Percentiles rank a stretch among this genome's conserved stretches.
Conservation (phyloP, 2,113 vertebrate genomes). For the Epinephelus lanceolatus region DNA sequence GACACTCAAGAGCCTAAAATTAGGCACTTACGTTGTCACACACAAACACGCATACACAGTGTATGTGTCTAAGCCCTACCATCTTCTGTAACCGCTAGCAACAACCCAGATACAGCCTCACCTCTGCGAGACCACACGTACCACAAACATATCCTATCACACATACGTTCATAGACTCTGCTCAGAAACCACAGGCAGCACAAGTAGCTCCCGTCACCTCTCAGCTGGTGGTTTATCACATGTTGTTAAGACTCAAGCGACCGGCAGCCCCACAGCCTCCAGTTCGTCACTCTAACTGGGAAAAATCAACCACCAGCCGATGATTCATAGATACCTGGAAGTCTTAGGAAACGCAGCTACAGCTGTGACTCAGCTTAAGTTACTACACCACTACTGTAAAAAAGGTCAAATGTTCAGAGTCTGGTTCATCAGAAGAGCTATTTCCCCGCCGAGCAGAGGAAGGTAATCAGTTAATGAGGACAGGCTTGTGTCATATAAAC, state of each 20-base stretch:
- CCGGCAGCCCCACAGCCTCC: neutral
- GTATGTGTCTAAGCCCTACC: neutral
- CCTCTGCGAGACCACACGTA: slow-evolving; percentile 7
- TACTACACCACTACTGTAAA: neutral
- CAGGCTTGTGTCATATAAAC: neutral
- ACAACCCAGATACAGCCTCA: slow-evolving; percentile 8
- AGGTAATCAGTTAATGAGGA: slow-evolving; percentile 11
- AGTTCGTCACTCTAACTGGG: neutral
- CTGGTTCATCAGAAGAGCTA: neutral
- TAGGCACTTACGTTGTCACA: neutral
- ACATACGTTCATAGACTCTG: neutral
- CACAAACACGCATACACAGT: neutral
- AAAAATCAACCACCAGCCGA: neutral
- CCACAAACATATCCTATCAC: slow-evolving; percentile 5
- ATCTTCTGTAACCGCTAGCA: neutral
- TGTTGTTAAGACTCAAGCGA: slow-evolving; percentile 26
- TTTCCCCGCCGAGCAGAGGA: neutral
- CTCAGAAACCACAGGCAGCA: slow-evolving; percentile 11
- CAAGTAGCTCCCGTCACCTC: neutral
- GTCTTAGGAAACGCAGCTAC: neutral
- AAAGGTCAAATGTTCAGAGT: slow-evolving; percentile 4
- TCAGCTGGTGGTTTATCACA: slow-evolving; percentile 40
- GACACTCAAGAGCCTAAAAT: neutral
- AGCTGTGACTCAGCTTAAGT: neutral
- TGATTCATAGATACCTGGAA: neutral